Conservation (phyloP, 2,113 vertebrate genomes). For the Atrichornis clamosus region DNA sequence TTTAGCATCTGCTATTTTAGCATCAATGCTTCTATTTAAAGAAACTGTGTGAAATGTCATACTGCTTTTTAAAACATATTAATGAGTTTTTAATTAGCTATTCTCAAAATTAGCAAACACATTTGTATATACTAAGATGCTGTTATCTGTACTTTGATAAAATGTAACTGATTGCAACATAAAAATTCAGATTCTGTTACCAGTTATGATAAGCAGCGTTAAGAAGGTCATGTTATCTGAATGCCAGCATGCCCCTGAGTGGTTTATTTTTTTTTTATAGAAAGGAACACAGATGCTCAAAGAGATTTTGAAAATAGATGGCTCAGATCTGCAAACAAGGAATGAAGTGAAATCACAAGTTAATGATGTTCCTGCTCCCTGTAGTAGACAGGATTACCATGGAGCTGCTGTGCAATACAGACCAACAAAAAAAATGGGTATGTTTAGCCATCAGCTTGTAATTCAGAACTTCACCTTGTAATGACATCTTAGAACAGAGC, state of each 20-base stretch:
- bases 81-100: not conserved
- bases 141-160: not conserved
- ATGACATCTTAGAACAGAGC: not conserved
- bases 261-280: slow-evolving; percentile 67
- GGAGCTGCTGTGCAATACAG: slow-evolving; percentile 75
- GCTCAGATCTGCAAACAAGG: slow-evolving; percentile 70
- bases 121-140: not conserved
- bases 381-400: slow-evolving; percentile 58
- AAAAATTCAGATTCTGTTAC: not conserved
- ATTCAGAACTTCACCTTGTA: not conserved
- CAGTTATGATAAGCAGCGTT: not conserved
- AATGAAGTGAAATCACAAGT: slow-evolving; percentile 60
- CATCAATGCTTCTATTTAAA: not conserved
- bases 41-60: not conserved
- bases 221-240: not conserved
- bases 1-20: not conserved
- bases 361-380: slow-evolving; percentile 36
- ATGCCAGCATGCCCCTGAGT: not conserved
- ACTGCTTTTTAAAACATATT: not conserved
- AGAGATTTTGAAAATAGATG: slow-evolving; percentile 97
- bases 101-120: not conserved
- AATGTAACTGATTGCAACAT: not conserved
- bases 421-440: slow-evolving; percentile 88
- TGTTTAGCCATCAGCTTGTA: not conserved
- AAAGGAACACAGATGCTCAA: slow-evolving; percentile 95